Evolutionary conservation across 2,888 invertebrate genomes (phyloP), one percentile per base, ranked within the genome.

Genomic region (Bugulina stolonifera): DNA sequence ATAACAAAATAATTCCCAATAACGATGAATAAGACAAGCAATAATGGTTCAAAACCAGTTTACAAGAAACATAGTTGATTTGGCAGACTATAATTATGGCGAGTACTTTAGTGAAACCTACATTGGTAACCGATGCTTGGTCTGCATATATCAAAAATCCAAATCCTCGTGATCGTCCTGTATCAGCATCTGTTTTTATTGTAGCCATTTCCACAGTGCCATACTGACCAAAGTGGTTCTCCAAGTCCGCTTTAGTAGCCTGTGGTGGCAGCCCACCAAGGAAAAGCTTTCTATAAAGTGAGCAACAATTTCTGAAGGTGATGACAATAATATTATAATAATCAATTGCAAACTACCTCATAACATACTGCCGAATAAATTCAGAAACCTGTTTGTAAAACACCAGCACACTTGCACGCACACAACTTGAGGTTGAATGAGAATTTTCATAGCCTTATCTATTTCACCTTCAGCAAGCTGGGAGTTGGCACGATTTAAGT

Each of bases 91-190:
- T n/a, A n/a, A n/a, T n/a, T n/a, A n/a, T n/a, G n/a, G n/a, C n/a
- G n/a, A n/a, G n/a, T n/a, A n/a, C n/a, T n/a, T n/a, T n/a, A n/a
- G n/a, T n/a, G 18, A 55, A 22, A 73, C 72, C 43, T 52, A 73
- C 73, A 54, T 5, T 43, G 25, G 71, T 57, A 23, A 73, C 34
- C 22, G 54, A 71, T 22, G 55, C 1, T 72, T 35, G 25, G 35
- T 73, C 72, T 29, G 32, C 29, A 54, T 74, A 73, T 29, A 73
- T 64, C 23, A 73, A 35, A 29, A 73, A 73, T 2, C 73, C 73
- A 69, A 73, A 73, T 14, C 73, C 71, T 18, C 73, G 58, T 14
- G 73, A 73, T 34, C 73, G 43, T 32, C 70, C 70, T 14, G 23
- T 72, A 72, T 34, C 18, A 10, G 27, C 70, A 54, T 72, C 73